These are phyloP conservation scores for Schlechtendalia chinensis DNA, from an alignment of 1,140 invertebrate species.

Conservation along the genomic window DNA sequence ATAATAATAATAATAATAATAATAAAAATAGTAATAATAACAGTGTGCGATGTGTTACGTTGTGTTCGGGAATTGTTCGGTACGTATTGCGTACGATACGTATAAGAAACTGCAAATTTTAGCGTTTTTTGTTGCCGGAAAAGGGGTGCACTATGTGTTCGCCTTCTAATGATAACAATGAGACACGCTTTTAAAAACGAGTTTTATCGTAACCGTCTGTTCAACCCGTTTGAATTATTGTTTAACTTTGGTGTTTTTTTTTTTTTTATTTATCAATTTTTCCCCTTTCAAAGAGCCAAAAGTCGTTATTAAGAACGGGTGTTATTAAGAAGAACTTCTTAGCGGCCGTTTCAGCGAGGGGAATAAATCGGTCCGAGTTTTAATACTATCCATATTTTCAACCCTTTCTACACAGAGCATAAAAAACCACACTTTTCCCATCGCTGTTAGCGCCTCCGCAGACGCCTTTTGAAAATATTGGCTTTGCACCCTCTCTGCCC, in stretches of 20 bases:
- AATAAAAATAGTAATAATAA: background rate
- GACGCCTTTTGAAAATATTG: constrained; percentile 47
- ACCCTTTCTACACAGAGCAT: constrained; percentile 27
- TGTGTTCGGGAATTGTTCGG: background rate
- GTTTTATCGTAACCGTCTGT: constrained; percentile 33
- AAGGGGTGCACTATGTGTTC: background rate
- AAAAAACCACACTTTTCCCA: constrained; percentile 46
- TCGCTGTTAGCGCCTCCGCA: constrained; percentile 43
- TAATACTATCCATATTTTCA: constrained; percentile 49
- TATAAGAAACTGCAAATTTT: background rate
- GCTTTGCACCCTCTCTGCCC: constrained; percentile 38
- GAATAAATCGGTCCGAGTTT: constrained; percentile 48
- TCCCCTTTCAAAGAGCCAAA: constrained; percentile 29
- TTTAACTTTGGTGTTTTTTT: constrained; percentile 37
- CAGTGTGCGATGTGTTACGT: background rate
- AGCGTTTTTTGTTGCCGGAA: background rate
- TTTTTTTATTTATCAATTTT: constrained; percentile 39
- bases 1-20: background rate
- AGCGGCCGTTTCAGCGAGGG: constrained; percentile 23
- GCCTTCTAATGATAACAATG: constrained; percentile 24
- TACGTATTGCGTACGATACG: background rate
- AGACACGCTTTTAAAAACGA: constrained; percentile 39
- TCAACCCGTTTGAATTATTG: constrained; percentile 43
- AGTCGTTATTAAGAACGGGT: constrained; percentile 44
- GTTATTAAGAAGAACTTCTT: constrained; percentile 45